Conservation (phyloP, 2,113 vertebrate species). For the Saccopteryx leptura region DNA sequence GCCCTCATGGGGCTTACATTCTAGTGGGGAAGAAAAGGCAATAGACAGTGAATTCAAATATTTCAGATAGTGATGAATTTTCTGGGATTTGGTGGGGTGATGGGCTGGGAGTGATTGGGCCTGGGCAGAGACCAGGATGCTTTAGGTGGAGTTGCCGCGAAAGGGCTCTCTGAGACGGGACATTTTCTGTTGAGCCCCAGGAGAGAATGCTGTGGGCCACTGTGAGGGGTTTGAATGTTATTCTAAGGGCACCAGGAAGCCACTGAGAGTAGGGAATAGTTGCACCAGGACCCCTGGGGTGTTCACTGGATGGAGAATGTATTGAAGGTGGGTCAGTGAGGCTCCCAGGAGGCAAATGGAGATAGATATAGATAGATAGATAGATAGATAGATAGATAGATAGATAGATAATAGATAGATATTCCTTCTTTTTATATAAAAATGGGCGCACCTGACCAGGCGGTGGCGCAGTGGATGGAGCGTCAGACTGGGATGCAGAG, state of each 20-base stretch:
- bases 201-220: slow-evolving; percentile 13
- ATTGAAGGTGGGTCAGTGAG: not conserved
- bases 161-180: not conserved
- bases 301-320: not conserved
- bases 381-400: too few species aligned
- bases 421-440: slow-evolving; percentile 12
- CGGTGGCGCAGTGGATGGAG: too few species aligned
- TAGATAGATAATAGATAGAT: not conserved
- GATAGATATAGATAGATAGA: too few species aligned
- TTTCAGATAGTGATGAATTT: not conserved
- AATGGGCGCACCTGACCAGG: too few species aligned
- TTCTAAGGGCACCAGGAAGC: not conserved
- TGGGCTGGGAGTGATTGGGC: not conserved
- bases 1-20: not conserved
- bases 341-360: not conserved
- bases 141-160: too few species aligned
- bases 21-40: not conserved
- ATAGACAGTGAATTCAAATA: not conserved
- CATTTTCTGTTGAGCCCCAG: not conserved
- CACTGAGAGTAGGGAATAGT: too few species aligned
- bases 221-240: not conserved
- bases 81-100: not conserved
- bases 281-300: not conserved
- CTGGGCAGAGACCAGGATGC: not conserved
- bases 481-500: too few species aligned